Percentiles rank a stretch among this genome's conserved stretches.
Evolutionary conservation across 2,797 vertebrate genomes (phyloP).

Genomic region (Dicrostonyx torquatus): DNA sequence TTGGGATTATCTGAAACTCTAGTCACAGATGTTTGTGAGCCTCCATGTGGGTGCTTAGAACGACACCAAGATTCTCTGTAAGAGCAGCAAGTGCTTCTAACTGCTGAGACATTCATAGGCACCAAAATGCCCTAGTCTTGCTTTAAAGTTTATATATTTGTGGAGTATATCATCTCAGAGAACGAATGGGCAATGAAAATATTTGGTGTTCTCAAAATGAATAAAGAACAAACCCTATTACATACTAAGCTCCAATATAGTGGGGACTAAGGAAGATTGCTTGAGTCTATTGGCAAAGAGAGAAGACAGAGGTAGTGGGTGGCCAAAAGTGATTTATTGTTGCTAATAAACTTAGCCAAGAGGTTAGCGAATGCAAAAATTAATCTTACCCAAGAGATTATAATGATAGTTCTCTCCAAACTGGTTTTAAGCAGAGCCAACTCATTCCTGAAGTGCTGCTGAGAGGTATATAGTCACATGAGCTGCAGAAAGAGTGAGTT

Average conservation of each 20-base stretch:
- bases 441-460: conserved; percentile 2
- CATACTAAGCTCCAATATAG: conserved; percentile 5
- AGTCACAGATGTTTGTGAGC: neutral
- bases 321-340: conserved; percentile 72
- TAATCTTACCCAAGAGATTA: conserved; percentile 67
- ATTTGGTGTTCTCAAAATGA: conserved; percentile 26
- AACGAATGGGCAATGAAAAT: conserved; percentile 20
- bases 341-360: conserved; percentile 68
- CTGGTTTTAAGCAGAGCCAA: conserved; percentile 57
- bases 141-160: neutral
- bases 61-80: neutral
- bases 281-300: conserved; percentile 35
- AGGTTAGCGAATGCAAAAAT: conserved; percentile 51
- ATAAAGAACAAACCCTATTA: conserved; percentile 50
- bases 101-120: too few species aligned
- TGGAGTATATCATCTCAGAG: neutral
- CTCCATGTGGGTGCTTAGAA: neutral
- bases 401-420: conserved; percentile 48
- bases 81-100: neutral
- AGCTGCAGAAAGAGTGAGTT: conserved; percentile 3
- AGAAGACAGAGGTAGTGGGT: conserved; percentile 20
- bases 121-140: neutral
- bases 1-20: neutral
- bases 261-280: conserved; percentile 37
- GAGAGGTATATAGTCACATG: neutral